Evolutionary conservation across 2,888 invertebrate species (phyloP).

Genomic region (Spicauda simplicius): DNA sequence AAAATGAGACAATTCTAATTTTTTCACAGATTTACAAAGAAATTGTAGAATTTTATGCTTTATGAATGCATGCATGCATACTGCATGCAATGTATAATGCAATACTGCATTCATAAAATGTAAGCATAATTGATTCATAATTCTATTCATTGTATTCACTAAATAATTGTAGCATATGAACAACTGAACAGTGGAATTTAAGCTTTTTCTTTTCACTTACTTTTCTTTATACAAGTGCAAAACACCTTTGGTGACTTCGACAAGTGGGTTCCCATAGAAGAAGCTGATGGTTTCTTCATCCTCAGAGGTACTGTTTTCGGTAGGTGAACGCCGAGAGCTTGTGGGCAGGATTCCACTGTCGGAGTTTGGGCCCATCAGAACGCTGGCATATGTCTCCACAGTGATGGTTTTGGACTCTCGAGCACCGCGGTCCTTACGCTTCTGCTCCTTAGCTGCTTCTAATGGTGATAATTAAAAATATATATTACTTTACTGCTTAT

Average conservation of each 20-base stretch:
- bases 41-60: no score
- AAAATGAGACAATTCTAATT: no score
- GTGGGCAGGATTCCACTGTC: conserved; percentile 86
- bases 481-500: neutral
- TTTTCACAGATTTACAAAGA: no score
- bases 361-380: conserved; percentile 79
- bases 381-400: conserved; percentile 91
- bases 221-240: conserved; percentile 99
- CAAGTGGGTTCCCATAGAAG: conserved; percentile 98
- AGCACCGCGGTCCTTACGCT: conserved; percentile 87
- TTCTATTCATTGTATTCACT: no score
- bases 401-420: conserved; percentile 89
- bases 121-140: no score
- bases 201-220: conserved; percentile 78
- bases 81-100: no score
- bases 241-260: conserved; percentile 98
- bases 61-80: no score
- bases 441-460: conserved; percentile 75
- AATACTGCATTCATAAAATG: no score
- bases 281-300: conserved; percentile 88
- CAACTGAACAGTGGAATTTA: no score
- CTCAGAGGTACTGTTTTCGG: conserved; percentile 60
- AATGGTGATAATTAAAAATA: neutral
- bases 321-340: conserved; percentile 85
- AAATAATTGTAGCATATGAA: no score